These are phyloP conservation scores for Neoscelio sp. DNA, from an alignment of 2,888 invertebrate species.

Conservation along the genomic window DNA sequence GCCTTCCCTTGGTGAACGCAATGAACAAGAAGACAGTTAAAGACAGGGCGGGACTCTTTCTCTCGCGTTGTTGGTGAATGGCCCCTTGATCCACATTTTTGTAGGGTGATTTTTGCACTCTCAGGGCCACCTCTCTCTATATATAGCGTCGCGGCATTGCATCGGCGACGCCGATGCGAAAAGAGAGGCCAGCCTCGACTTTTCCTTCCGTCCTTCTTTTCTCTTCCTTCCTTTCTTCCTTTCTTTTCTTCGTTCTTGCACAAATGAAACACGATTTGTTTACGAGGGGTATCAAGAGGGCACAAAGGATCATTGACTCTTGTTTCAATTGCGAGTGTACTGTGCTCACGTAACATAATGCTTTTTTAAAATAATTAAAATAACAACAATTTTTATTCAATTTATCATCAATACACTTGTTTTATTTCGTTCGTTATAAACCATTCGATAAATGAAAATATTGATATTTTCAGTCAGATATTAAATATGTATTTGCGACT, in stretches of 20 bases:
- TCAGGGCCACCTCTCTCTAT: slow-evolving; percentile 74
- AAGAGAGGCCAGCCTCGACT: not conserved
- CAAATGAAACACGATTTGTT: too few species aligned
- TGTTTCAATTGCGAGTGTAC: too few species aligned
- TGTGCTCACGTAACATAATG: too few species aligned
- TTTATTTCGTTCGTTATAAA: too few species aligned
- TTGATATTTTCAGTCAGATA: not conserved
- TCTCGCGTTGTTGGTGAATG: slow-evolving; percentile 74
- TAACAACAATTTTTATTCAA: too few species aligned
- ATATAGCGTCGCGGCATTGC: slow-evolving; percentile 73
- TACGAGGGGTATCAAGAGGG: too few species aligned
- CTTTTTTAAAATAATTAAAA: too few species aligned
- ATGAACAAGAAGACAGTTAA: slow-evolving; percentile 3
- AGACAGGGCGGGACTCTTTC: slow-evolving; percentile 2
- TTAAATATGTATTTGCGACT: slow-evolving; percentile 14
- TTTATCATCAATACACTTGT: too few species aligned
- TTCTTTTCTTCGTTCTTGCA: not conserved
- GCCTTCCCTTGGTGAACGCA: not conserved
- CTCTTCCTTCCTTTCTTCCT: slow-evolving; percentile 19
- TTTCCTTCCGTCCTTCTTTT: slow-evolving; percentile 30
- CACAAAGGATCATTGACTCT: too few species aligned
- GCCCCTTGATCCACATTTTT: slow-evolving; percentile 79
- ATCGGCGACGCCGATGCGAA: slow-evolving; percentile 64
- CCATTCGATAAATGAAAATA: not conserved
- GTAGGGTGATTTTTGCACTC: slow-evolving; percentile 76